A percentile compares a stretch with the other conserved stretches of the same genome.
Evolutionary conservation across 2,888 invertebrate genomes (phyloP).

Genomic region (Cantharis nigra): DNA sequence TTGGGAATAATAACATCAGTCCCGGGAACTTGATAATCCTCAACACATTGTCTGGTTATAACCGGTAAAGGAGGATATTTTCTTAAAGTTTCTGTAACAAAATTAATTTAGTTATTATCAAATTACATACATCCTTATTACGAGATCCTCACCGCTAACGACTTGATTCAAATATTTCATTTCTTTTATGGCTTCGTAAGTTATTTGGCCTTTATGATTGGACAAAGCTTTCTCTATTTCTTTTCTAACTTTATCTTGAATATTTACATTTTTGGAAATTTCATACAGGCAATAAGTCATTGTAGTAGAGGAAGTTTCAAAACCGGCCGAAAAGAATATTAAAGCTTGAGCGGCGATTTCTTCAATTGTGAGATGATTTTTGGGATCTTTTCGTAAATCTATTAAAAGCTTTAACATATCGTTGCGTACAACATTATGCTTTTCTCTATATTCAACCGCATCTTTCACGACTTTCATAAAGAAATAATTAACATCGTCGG

Average conservation of each 20-base stretch:
- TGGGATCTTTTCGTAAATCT: conserved; percentile 47
- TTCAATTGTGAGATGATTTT: conserved; percentile 27
- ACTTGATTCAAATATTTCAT: conserved; percentile 59
- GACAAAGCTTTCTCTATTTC: conserved; percentile 52
- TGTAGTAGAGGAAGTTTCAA: conserved; percentile 51
- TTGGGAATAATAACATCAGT: conserved; percentile 34
- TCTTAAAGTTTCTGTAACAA: conserved; percentile 47
- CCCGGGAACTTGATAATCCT: conserved; percentile 33
- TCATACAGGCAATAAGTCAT: conserved; percentile 58
- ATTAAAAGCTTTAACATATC: conserved; percentile 62
- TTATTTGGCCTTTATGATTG: conserved; percentile 44
- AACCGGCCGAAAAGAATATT: conserved; percentile 48
- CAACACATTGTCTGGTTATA: conserved; percentile 32
- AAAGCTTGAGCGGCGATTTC: conserved; percentile 37
- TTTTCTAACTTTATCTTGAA: conserved; percentile 53
- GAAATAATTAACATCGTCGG: conserved; percentile 48
- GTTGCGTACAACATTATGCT: conserved; percentile 55
- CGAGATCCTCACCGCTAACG: conserved; percentile 43
- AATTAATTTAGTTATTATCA: not conserved
- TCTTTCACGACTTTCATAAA: conserved; percentile 54
- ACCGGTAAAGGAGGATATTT: conserved; percentile 45
- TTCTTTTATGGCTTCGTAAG: conserved; percentile 56
- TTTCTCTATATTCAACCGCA: conserved; percentile 55
- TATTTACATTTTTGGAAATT: conserved; percentile 54
- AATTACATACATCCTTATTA: not conserved